Evolutionary conservation across 1,140 invertebrate species (phyloP).

Genomic region (Amphibalanus amphitrite): DNA sequence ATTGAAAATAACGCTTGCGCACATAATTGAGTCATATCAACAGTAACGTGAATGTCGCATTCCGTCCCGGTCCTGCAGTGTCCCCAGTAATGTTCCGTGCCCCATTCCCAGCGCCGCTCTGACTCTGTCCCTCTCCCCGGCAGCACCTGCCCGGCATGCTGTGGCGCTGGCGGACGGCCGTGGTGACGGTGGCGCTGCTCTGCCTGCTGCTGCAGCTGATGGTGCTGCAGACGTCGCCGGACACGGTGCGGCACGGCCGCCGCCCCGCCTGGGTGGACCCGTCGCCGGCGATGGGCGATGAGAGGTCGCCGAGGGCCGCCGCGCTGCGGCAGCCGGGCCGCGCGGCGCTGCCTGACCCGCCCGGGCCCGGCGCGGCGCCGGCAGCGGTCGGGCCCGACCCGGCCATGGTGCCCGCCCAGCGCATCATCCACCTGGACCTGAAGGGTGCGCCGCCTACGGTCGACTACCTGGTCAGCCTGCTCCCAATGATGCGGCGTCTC

Average conservation of each 20-base stretch:
- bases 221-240: background rate
- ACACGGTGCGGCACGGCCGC: background rate
- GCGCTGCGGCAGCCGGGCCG: slow-evolving; percentile 12
- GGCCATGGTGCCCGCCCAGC: slow-evolving; percentile 14
- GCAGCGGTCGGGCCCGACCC: background rate
- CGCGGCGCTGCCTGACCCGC: slow-evolving; percentile 6
- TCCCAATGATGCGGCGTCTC: slow-evolving; percentile 52
- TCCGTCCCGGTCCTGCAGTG: too few relatives aligned
- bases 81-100: too few relatives aligned
- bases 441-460: slow-evolving; percentile 68
- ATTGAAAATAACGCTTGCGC: too few relatives aligned
- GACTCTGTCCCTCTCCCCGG: too few relatives aligned
- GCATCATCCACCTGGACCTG: slow-evolving; percentile 64
- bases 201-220: background rate
- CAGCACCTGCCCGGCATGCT: background rate
- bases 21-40: too few relatives aligned
- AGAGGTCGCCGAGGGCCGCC: slow-evolving; percentile 9
- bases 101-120: too few relatives aligned
- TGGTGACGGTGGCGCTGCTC: background rate
- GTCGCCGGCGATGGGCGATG: too few relatives aligned
- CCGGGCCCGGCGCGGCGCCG: slow-evolving; percentile 3
- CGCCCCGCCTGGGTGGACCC: background rate
- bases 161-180: background rate
- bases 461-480: slow-evolving; percentile 45
- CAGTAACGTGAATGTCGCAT: too few relatives aligned